Conservation (phyloP, 2,113 vertebrate genomes). For the Noturus placidus region DNA sequence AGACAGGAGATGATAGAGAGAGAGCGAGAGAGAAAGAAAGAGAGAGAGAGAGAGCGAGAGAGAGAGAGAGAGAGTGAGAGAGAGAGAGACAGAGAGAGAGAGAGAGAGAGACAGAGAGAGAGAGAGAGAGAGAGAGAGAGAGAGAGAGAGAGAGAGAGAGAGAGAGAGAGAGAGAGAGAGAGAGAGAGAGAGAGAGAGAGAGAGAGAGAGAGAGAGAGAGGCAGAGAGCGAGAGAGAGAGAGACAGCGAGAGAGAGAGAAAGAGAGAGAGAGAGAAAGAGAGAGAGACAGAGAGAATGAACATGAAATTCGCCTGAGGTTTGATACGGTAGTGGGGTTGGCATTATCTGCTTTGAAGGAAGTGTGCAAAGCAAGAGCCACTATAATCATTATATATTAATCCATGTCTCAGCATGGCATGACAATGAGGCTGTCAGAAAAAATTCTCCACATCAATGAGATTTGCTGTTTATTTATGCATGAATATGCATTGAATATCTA, state of each 20-base stretch:
- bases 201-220: constrained; percentile 1
- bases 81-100: neutral
- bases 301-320: neutral
- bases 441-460: constrained; percentile 21
- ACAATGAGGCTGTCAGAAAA: constrained; percentile 38
- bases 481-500: constrained; percentile 32
- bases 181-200: neutral
- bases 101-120: constrained; percentile 6
- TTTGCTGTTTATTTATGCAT: constrained; percentile 50
- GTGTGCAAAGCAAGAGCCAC: constrained; percentile 13
- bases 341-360: constrained; percentile 29
- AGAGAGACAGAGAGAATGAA: too few relatives aligned
- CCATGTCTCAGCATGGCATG: constrained; percentile 27
- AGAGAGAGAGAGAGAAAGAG: neutral
- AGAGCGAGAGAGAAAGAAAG: neutral
- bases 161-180: constrained; percentile 2
- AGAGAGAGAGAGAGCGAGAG: neutral
- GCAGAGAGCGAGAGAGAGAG: neutral
- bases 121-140: neutral
- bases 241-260: neutral
- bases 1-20: neutral
- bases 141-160: neutral
- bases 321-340: neutral
- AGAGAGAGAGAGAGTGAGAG: neutral
- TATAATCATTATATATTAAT: constrained; percentile 41